phyloP scores from a whole-genome alignment of 1,140 invertebrate species.

The Saccostrea cuccullata region DNA sequence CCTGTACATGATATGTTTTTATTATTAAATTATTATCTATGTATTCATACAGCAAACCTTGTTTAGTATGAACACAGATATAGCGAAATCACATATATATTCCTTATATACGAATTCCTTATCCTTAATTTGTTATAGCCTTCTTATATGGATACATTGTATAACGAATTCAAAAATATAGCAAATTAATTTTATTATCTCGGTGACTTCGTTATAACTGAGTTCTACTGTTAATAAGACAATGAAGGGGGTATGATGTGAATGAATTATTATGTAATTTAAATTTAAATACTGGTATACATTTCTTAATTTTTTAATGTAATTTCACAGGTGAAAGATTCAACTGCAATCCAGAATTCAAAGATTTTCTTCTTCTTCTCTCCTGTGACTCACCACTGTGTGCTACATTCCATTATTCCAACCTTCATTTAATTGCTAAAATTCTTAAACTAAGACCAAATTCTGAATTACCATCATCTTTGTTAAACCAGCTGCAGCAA shows the following conservation, averaged over 20 bases:
- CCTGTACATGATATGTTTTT: neutral
- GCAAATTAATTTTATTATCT: too few relatives aligned
- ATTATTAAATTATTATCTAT: too few relatives aligned
- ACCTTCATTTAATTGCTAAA: neutral
- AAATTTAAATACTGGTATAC: neutral
- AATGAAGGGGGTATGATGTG: too few relatives aligned
- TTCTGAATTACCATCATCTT: neutral
- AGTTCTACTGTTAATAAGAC: too few relatives aligned
- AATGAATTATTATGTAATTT: neutral
- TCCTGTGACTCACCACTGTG: constrained; percentile 35
- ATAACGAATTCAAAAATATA: too few relatives aligned
- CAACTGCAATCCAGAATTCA: neutral
- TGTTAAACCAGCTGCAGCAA: constrained; percentile 30
- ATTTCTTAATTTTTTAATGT: neutral
- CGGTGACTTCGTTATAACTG: too few relatives aligned
- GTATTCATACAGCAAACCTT: too few relatives aligned
- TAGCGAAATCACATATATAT: too few relatives aligned
- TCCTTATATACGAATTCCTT: too few relatives aligned
- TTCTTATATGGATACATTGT: too few relatives aligned
- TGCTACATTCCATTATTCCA: constrained; percentile 32
- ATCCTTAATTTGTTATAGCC: too few relatives aligned
- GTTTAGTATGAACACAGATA: too few relatives aligned
- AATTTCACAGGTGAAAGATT: neutral
- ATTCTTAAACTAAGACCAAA: neutral
- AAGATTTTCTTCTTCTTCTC: neutral